Percentiles rank a stretch among this genome's conserved stretches.
Conservation (phyloP, 2,888 invertebrate genomes). For the Melinaea marsaeus region DNA sequence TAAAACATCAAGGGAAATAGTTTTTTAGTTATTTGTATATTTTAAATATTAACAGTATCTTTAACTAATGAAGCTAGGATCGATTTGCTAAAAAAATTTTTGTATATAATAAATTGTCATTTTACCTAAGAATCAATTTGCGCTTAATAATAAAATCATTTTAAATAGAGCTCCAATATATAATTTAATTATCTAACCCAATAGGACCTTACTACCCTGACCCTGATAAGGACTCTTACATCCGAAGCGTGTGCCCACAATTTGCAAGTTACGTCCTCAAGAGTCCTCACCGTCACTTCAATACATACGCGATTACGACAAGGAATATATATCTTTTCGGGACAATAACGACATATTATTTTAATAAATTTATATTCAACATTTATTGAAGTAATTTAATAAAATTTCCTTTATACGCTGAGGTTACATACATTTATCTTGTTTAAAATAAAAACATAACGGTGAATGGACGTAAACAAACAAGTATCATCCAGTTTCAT, state of each 20-base stretch:
- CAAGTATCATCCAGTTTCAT: too few species aligned
- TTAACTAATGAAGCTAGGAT: too few species aligned
- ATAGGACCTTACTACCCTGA: slow-evolving; percentile 26
- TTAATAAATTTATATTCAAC: neutral
- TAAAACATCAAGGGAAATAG: too few species aligned
- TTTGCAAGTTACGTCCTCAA: slow-evolving; percentile 43
- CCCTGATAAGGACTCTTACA: slow-evolving; percentile 27
- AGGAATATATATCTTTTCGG: neutral
- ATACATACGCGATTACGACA: neutral
- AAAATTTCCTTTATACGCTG: neutral
- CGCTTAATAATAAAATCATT: neutral
- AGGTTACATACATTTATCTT: too few species aligned
- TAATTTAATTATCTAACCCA: slow-evolving; percentile 33
- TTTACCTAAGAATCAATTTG: too few species aligned
- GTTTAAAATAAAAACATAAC: too few species aligned
- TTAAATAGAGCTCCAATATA: slow-evolving; percentile 16
- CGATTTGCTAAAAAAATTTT: too few species aligned
- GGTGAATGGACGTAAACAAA: too few species aligned
- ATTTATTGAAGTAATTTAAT: neutral
- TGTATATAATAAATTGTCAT: too few species aligned
- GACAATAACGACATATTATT: neutral
- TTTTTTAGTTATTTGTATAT: too few species aligned
- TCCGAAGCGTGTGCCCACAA: slow-evolving; percentile 44
- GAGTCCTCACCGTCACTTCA: slow-evolving; percentile 31
- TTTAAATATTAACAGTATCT: too few species aligned